Percentiles rank a stretch among this genome's conserved stretches.
Evolutionary conservation across 2,888 invertebrate species (phyloP).

Genomic region (Anarsia innoxiella): DNA sequence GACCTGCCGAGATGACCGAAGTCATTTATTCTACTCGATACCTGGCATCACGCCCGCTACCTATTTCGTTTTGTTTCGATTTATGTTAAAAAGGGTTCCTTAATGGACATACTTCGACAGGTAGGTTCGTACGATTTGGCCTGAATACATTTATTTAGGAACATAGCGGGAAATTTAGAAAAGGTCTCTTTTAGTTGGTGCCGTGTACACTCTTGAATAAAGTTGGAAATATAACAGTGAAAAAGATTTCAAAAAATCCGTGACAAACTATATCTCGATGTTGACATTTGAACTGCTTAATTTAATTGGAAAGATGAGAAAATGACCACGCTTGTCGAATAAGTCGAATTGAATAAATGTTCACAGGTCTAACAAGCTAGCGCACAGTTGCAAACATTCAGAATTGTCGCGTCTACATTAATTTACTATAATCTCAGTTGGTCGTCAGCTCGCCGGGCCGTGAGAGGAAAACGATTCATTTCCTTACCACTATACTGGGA

Average conservation of each 20-base stretch:
- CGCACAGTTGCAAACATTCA: no score
- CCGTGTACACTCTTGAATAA: no score
- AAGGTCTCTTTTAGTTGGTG: no score
- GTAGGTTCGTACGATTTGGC: not conserved
- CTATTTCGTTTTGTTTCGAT: slow-evolving; percentile 39
- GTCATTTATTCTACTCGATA: slow-evolving; percentile 34
- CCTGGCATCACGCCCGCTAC: slow-evolving; percentile 38
- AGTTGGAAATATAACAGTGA: no score
- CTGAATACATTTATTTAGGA: slow-evolving; percentile 17
- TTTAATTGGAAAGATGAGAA: no score
- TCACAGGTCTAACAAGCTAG: no score
- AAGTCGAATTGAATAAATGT: no score
- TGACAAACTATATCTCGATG: no score
- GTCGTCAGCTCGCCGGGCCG: slow-evolving; percentile 15
- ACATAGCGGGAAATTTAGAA: no score
- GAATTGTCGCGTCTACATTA: slow-evolving; percentile 23
- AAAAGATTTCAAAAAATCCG: no score
- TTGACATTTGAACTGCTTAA: no score
- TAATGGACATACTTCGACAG: slow-evolving; percentile 20
- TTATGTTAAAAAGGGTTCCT: slow-evolving; percentile 45
- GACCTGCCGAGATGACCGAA: slow-evolving; percentile 24
- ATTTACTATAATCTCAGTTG: slow-evolving; percentile 25
- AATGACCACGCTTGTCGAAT: no score
- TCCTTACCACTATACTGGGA: slow-evolving; percentile 19
- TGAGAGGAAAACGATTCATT: slow-evolving; percentile 27